Evolutionary conservation across 1,140 invertebrate species (phyloP).

Genomic region (Eumeta japonica): DNA sequence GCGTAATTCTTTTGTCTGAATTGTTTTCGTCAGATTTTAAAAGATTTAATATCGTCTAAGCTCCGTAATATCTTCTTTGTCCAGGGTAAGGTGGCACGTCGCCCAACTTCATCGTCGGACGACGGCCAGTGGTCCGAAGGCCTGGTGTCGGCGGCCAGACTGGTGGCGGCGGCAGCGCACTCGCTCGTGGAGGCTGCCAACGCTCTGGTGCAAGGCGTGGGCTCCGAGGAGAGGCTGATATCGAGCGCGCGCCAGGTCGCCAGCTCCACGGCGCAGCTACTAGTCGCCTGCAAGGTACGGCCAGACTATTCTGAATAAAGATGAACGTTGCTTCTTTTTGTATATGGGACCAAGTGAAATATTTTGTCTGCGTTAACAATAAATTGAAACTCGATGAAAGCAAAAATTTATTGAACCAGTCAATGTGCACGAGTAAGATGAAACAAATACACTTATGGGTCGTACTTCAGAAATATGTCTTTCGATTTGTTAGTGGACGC

Average conservation of each 20-base stretch:
- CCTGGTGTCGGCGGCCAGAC: constrained; percentile 89
- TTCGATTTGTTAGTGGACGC: too few relatives aligned
- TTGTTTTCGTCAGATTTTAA: too few relatives aligned
- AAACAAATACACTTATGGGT: too few relatives aligned
- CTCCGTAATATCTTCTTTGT: too few relatives aligned
- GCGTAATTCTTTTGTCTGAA: too few relatives aligned
- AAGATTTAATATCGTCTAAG: too few relatives aligned
- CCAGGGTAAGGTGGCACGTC: constrained; percentile 74
- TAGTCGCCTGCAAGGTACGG: constrained; percentile 92
- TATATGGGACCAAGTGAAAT: too few relatives aligned
- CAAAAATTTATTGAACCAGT: too few relatives aligned
- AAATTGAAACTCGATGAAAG: too few relatives aligned
- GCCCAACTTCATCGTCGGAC: constrained; percentile 79
- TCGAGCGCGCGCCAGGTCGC: constrained; percentile 97
- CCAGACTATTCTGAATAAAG: background rate
- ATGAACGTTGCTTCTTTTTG: background rate
- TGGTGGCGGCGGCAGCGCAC: constrained; percentile 96
- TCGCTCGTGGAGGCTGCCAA: constrained; percentile 97
- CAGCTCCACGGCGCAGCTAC: constrained; percentile 91
- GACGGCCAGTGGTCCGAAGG: constrained; percentile 99
- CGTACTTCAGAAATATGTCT: too few relatives aligned
- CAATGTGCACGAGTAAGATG: too few relatives aligned
- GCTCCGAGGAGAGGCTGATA: constrained; percentile 93
- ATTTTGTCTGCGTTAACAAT: too few relatives aligned
- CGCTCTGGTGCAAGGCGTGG: constrained; percentile 90